Base-by-base conservation (phyloP, 2,888 invertebrate genomes). In the Nemoura dubitans region DNA sequence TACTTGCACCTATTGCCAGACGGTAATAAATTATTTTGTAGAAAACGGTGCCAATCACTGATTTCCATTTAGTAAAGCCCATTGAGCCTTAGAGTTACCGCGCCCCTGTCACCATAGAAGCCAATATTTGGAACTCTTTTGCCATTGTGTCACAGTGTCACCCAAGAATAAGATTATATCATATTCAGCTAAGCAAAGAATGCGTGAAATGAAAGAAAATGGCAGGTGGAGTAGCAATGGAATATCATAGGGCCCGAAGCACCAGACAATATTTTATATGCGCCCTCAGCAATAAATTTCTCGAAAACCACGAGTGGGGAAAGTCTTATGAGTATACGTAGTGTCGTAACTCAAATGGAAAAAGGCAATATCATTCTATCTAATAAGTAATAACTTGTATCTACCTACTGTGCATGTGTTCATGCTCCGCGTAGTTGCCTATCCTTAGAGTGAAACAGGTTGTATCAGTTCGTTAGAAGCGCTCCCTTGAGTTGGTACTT, bases 311-410 rank as follows among this genome's bases (percentile, higher is more conserved):
- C 82, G 76, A 87, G 87, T 85, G 82, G 87, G 85, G 85, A 85
- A 87, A 80, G 82, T 87, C 85, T 87, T 85, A 85, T 85, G 83
- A 82, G 76, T 81, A 26, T 78, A n/a, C n/a, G 76, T 42, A 43
- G 77, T 36, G 87, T 85, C 85, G 82, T 87, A 87, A 82, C 76
- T 87, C 87, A 85, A 84, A 76, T 28, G 30, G 84, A 83, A 81
- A n/a, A 82, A 87, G 80, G 85, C 82, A 87, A 85, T 87, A 87
- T 87, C 82, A 85, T 85, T 85, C 87, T 83, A 76, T 85, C 76
- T 87, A 87, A 87, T 87, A 87, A 82, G 85, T 76, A 87, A 87
- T 85, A 85, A 87, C 81, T 87, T 85, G 26, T 83, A n/a, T 80
- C 78, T 76, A 28, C 25, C 81, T 26, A 30, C 76, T 30, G 43